Evolutionary conservation across 2,888 invertebrate genomes (phyloP), one percentile per base, ranked within the genome.

Genomic region (Koerneria pararmatus): DNA sequence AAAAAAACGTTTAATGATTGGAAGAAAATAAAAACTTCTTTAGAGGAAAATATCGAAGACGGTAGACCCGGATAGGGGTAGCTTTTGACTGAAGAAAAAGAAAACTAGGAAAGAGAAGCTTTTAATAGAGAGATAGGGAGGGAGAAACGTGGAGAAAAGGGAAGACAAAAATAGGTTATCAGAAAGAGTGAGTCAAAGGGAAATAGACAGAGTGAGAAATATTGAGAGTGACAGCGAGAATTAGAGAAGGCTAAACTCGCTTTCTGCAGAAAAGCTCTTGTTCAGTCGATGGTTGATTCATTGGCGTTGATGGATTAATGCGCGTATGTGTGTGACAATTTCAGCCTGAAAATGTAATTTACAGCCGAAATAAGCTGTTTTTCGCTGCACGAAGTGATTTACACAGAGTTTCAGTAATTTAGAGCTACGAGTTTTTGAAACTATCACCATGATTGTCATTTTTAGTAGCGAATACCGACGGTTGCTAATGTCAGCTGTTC

Each of bases 231-330:
- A 48, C 49, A 34, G 48, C 19, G 3, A 3, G 31, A 8, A 29
- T 32, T 37, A 60, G 37, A 48, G 49, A 32, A 51, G 46, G 49
- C n/a, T n/a, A n/a, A n/a, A n/a, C n/a, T n/a, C n/a, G n/a, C n/a
- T n/a, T n/a, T n/a, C n/a, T n/a, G n/a, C n/a, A n/a, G n/a, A n/a
- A n/a, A n/a, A n/a, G n/a, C n/a, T n/a, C n/a, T n/a, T n/a, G n/a
- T n/a, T n/a, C n/a, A n/a, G n/a, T n/a, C n/a, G n/a, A n/a, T n/a
- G n/a, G n/a, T n/a, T n/a, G n/a, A n/a, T n/a, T n/a, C n/a, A n/a
- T n/a, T n/a, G n/a, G n/a, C n/a, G n/a, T n/a, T n/a, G n/a, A n/a
- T n/a, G n/a, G n/a, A n/a, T n/a, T n/a, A n/a, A n/a, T n/a, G n/a
- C n/a, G n/a, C n/a, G n/a, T n/a, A n/a, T n/a, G n/a, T n/a, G n/a